Percentiles rank a stretch among this genome's conserved stretches.
Evolutionary conservation across 1,140 invertebrate genomes (phyloP).

Genomic region (Heterodera carotae): DNA sequence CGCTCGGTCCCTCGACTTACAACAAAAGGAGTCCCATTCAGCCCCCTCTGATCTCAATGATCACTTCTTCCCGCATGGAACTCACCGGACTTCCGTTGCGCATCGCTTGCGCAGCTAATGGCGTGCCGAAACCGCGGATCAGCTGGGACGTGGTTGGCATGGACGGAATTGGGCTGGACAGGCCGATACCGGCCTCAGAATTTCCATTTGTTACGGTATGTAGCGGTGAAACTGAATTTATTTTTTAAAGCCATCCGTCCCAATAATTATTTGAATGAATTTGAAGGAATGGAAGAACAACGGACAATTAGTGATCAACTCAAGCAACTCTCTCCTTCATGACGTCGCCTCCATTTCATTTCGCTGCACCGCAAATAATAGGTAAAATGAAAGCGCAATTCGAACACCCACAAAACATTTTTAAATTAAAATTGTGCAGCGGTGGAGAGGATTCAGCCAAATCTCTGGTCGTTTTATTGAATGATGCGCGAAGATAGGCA

Average conservation of each 20-base stretch:
- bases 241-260: slow-evolving; percentile 6
- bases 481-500: background rate
- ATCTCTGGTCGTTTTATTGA: slow-evolving; percentile 36
- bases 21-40: too few relatives aligned
- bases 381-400: background rate
- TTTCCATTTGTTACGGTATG: slow-evolving; percentile 35
- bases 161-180: slow-evolving; percentile 20
- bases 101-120: slow-evolving; percentile 29
- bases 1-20: too few relatives aligned
- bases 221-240: background rate
- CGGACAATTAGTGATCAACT: slow-evolving; percentile 33
- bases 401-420: too few relatives aligned
- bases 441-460: slow-evolving; percentile 28
- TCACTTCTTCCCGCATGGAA: slow-evolving; percentile 38
- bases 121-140: slow-evolving; percentile 27
- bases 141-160: slow-evolving; percentile 33
- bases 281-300: slow-evolving; percentile 32
- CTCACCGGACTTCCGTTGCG: slow-evolving; percentile 28
- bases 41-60: slow-evolving; percentile 32
- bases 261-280: background rate
- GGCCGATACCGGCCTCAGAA: slow-evolving; percentile 11
- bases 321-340: slow-evolving; percentile 1
- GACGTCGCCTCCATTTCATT: slow-evolving; percentile 33
- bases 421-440: slow-evolving; percentile 1
- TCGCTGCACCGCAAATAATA: slow-evolving; percentile 29